Evolutionary conservation across 2,888 invertebrate species (phyloP).

Genomic region (Protonemura montana): DNA sequence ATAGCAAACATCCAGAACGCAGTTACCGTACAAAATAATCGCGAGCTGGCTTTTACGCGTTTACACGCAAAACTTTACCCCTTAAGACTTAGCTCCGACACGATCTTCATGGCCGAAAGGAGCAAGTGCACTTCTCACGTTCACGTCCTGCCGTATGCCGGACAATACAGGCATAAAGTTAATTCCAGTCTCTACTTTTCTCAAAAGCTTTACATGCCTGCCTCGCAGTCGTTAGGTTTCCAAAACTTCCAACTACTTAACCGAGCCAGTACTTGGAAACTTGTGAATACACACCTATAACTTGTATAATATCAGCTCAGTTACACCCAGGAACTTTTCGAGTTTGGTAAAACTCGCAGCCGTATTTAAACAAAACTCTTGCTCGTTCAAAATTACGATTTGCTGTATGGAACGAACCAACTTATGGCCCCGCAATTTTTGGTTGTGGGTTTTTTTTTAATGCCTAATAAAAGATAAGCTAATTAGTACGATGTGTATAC

Average conservation of each 20-base stretch:
- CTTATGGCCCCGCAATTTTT: not conserved
- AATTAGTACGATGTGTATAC: not conserved
- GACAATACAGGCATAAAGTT: not conserved
- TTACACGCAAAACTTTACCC: not conserved
- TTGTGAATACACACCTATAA: conserved; percentile 38
- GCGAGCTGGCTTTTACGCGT: not conserved
- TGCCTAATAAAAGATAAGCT: not conserved
- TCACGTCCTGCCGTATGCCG: not conserved
- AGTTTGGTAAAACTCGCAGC: not conserved
- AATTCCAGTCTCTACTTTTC: not conserved
- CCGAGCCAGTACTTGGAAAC: conserved; percentile 10
- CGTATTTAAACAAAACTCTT: conserved; percentile 39
- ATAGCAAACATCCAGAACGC: not conserved
- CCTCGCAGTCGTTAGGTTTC: not conserved
- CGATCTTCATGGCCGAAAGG: not conserved
- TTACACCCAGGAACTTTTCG: not conserved
- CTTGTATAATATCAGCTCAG: conserved; percentile 19
- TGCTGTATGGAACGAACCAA: not conserved
- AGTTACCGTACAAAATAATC: not conserved
- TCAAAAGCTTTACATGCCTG: not conserved
- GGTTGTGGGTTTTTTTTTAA: not conserved
- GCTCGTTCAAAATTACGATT: conserved; percentile 29
- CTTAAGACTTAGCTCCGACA: not conserved
- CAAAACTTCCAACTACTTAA: not conserved
- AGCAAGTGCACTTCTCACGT: not conserved